A percentile compares a stretch with the other conserved stretches of the same genome.
phyloP scores from a whole-genome alignment of 2,888 invertebrate species.

The Hemicrepidius hirtus region DNA sequence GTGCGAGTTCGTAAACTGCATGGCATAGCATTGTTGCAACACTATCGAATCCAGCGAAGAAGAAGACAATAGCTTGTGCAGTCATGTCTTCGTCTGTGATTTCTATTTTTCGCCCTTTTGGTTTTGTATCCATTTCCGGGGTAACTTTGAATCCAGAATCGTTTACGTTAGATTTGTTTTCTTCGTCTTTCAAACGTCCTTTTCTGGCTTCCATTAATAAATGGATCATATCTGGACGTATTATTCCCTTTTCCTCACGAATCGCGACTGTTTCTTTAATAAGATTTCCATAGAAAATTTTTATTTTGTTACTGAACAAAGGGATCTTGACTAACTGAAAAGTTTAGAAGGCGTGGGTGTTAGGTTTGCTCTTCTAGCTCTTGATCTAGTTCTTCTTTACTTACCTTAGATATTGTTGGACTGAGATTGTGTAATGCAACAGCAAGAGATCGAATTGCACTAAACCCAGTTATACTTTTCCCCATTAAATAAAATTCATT shows the following conservation, averaged over 20 bases:
- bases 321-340: not conserved
- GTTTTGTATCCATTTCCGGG: conserved; percentile 44
- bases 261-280: conserved; percentile 45
- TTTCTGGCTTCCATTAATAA: conserved; percentile 74
- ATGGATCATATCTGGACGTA: conserved; percentile 71
- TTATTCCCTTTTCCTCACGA: conserved; percentile 52
- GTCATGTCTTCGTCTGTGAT: conserved; percentile 73
- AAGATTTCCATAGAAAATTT: not conserved
- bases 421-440: not conserved
- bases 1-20: conserved; percentile 70
- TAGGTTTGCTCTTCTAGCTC: not conserved
- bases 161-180: conserved; percentile 41
- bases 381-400: not conserved
- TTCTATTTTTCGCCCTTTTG: conserved; percentile 39
- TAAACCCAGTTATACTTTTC: conserved; percentile 2
- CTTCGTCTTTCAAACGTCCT: conserved; percentile 60
- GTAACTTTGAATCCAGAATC: conserved; percentile 52
- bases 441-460: not conserved
- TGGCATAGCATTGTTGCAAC: conserved; percentile 71
- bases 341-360: too few relatives aligned
- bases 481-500: conserved; percentile 73
- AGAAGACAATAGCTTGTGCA: conserved; percentile 73
- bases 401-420: not conserved
- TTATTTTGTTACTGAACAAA: not conserved
- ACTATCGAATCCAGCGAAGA: conserved; percentile 72